Base-by-base conservation (phyloP, 2,797 vertebrate genomes). In the Malurus splendens region DNA sequence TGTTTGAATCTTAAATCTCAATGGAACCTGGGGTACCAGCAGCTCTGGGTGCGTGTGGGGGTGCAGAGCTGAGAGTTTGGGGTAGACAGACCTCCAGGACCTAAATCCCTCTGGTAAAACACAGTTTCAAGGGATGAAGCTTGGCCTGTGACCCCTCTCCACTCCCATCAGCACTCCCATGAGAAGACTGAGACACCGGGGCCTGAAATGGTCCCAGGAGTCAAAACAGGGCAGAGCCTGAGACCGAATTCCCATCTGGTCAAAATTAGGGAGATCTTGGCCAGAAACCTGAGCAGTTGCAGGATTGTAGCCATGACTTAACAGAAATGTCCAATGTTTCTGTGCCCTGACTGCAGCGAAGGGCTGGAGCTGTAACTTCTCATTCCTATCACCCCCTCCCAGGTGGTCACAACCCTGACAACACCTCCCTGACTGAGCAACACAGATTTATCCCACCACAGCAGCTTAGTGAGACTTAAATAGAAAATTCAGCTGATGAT, bases 391-490 rank as follows among this genome's bases (percentile, higher is more conserved):
- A 4, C 17, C 14, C 48, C 1, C 0, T 30, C 44, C 38, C 65
- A 85, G 57, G 51, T 28, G 20, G 18, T 19, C 57, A 23, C 61
- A 90, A 66, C 24, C 64, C 48, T 27, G n/a, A 76, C 42, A 82
- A 2, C 89, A 80, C 15, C 42, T 74, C 84, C 80, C 47, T 1
- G 18, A 8, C 32, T 22, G 33, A 51, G 54, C 39, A 80, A 19
- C 24, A 41, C 45, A 56, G 48, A 66, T 39, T 89, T 89, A 92
- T 66, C 73, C 92, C 42, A 79, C 38, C 33, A 30, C 0, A 0
- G 48, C 89, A 90, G 70, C 84, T 85, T 39, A 85, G 59, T 62
- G 39, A 70, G 66, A 14, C 79, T 50, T 36, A 32, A 88, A 78
- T 0, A 83, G 55, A 87, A 91, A 74, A 82, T 62, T 68, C 66